phyloP scores from a whole-genome alignment of 2,888 invertebrate species.

The Chymomyza caudatula region DNA sequence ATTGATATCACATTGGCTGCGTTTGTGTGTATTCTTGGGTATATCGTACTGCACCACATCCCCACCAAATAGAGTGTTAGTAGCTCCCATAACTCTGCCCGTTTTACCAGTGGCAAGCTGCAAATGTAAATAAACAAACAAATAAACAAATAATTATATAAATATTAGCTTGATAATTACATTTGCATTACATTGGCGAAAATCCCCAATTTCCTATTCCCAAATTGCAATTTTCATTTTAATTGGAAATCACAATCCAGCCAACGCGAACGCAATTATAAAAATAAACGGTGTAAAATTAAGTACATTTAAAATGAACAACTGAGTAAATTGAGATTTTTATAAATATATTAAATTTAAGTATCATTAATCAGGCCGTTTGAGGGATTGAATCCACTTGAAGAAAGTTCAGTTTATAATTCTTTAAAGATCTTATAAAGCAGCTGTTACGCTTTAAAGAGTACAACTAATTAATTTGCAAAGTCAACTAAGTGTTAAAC shows the following conservation, averaged over 20 bases:
- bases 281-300: not conserved
- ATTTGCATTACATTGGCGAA: not conserved
- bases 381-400: too few relatives aligned
- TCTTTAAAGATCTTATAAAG: too few relatives aligned
- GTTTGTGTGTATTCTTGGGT: slow-evolving; percentile 72
- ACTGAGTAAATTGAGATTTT: not conserved
- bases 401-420: too few relatives aligned
- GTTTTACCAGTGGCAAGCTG: slow-evolving; percentile 56
- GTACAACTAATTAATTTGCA: too few relatives aligned
- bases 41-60: slow-evolving; percentile 75
- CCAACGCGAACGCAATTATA: not conserved
- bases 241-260: not conserved
- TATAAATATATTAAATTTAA: not conserved
- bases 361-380: not conserved
- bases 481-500: too few relatives aligned
- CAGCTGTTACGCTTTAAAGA: too few relatives aligned
- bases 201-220: not conserved
- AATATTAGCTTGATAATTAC: not conserved
- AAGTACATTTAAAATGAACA: too few relatives aligned
- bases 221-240: not conserved
- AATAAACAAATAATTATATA: not conserved
- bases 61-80: slow-evolving; percentile 17
- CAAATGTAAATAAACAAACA: slow-evolving; percentile 22
- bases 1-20: slow-evolving; percentile 74
- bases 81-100: slow-evolving; percentile 27